Evolutionary conservation across 2,797 vertebrate species (phyloP), one percentile per base, ranked within the genome.

Genomic region (Parotocinclus haroldoi): DNA sequence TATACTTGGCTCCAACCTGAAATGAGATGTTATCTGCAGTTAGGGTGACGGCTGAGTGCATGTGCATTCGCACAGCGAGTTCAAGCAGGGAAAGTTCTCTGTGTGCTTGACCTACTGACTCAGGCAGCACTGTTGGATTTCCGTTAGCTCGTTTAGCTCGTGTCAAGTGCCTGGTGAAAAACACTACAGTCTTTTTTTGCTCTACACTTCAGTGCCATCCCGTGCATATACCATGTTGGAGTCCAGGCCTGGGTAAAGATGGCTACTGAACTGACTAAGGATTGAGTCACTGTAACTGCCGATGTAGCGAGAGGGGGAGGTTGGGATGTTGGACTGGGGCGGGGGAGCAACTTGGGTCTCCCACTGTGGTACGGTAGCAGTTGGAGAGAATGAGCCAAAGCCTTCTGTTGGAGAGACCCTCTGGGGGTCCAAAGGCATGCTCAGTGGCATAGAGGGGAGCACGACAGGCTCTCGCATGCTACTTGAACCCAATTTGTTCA

Each of bases 131-230:
- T 44, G 42, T 58, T 27, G 27, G 27, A 27, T 2, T 5, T 27
- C 5, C 5, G 27, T 27, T 27, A 2, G 27, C 27, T 27, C 27
- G 2, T 27, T 27, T 27, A 27, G 27, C 27, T 27, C 36, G n/a
- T 19, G n/a, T 37, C 61, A 68, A 71, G 64, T 73, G 58, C 60
- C 58, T 56, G 66, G 19, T 65, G 51, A 44, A 46, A 52, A 58
- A 71, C 62, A 49, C 58, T 58, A 55, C 1, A 37, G 27, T 40
- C 17, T 36, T 12, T 49, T 10, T 37, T 27, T 27, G 4, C 1
- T 42, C 76, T 89, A 95, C 72, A 92, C 90, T 58, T 93, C 91
- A 0, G 91, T 91, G 69, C 90, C 93, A 71, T 93, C 91, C 58
- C 88, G 86, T 57, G 87, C 63, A 77, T 90, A 94, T 4, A 90